A percentile compares a stretch with the other conserved stretches of the same genome.
Evolutionary conservation across 2,797 vertebrate genomes (phyloP).

Genomic region (Onychomys torridus): DNA sequence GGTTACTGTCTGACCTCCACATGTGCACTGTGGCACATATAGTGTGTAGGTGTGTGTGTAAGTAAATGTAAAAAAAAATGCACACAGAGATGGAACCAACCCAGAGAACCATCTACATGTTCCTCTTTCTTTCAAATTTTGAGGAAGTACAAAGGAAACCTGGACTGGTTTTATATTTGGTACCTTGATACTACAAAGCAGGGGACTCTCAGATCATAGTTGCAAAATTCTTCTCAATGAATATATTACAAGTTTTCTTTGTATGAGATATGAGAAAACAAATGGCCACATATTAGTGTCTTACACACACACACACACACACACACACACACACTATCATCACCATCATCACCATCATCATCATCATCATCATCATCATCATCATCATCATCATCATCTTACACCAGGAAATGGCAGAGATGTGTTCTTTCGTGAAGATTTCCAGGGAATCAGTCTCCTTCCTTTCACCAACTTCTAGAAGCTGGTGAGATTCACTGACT

Average conservation of each 20-base stretch:
- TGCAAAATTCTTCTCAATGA: slow-evolving; percentile 3
- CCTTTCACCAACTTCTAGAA: not conserved
- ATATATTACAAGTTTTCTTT: not conserved
- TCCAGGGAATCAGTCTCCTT: not conserved
- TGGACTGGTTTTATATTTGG: not conserved
- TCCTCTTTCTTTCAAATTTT: not conserved
- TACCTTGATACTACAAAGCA: slow-evolving; percentile 13
- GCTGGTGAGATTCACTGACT: not conserved
- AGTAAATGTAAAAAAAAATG: not conserved
- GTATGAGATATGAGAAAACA: not conserved
- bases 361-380: no score
- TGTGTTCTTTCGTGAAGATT: not conserved
- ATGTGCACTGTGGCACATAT: not conserved
- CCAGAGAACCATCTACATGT: not conserved
- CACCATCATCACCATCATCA: not conserved
- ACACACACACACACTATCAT: not conserved
- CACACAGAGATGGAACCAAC: not conserved
- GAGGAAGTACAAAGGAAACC: not conserved
- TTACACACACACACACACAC: not conserved
- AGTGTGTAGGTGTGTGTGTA: no score
- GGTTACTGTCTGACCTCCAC: not conserved
- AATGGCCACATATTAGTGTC: not conserved
- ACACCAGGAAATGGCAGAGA: not conserved
- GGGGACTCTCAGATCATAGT: not conserved
- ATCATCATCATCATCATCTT: not conserved